Base-by-base conservation (phyloP, 2,113 vertebrate genomes). In the Narcine bancroftii region DNA sequence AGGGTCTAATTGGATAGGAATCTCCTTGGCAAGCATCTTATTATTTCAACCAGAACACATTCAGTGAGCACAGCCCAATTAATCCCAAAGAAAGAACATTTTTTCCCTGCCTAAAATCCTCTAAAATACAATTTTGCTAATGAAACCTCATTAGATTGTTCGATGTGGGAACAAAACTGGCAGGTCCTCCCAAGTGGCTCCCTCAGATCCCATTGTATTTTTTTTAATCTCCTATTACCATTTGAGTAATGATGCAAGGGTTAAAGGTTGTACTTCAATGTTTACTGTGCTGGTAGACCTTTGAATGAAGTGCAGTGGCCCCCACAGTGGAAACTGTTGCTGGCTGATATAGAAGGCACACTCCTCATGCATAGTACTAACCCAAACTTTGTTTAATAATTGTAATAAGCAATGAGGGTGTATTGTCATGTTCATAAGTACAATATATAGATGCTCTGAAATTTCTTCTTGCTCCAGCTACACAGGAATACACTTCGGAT, bases 11-110 rank as follows among this genome's bases (percentile, higher is more conserved):
- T 87, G 81, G 50, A 60, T 87, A 53, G 81, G 50, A n/a, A 33
- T 85, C 81, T 56, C 81, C 81, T n/a, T 87, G 81, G 50, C 81
- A 87, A 87, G 60, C 81, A 87, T 21, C 81, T 87, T 87, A 87
- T 87, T 87, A 87, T 87, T 87, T 87, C 81, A 60, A 60, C 50
- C 81, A 87, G 81, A 87, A 87, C 36, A 53, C 81, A 36, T 60
- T 87, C 81, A 87, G 21, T 9, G 33, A 56, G 81, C 60, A 87
- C 81, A 60, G 33, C n/a, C 50, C 81, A 87, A 87, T 87, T 87
- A 87, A 87, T 87, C 81, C 56, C 60, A 33, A 87, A 87, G 81
- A 83, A 56, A 83, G 79, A 36, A 87, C 60, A 36, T 63, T 87
- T 50, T 87, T 60, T 53, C 33, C 53, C 11, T n/a, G 81, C 81